A percentile compares a stretch with the other conserved stretches of the same genome.
Conservation (phyloP, 2,888 invertebrate genomes). For the Coelinius sp. region DNA sequence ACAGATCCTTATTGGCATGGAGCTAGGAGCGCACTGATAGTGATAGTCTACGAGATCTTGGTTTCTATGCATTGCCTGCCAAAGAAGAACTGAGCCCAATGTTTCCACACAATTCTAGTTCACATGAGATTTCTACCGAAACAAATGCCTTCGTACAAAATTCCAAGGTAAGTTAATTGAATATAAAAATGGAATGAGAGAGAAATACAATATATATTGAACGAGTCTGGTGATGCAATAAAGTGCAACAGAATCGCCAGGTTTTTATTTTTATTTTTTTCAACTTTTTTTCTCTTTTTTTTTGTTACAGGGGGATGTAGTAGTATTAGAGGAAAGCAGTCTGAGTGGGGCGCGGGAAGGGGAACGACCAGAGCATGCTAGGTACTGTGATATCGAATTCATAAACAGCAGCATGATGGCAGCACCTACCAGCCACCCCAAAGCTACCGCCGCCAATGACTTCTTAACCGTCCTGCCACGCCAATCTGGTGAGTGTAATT, state of each 20-base stretch:
- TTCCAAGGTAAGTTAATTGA: conserved; percentile 66
- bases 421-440: conserved; percentile 70
- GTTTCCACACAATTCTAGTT: conserved; percentile 74
- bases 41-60: conserved; percentile 71
- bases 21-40: conserved; percentile 70
- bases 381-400: conserved; percentile 71
- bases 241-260: background rate
- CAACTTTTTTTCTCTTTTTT: conserved; percentile 21
- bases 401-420: conserved; percentile 70
- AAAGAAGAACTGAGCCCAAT: conserved; percentile 74
- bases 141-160: conserved; percentile 74
- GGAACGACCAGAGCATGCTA: conserved; percentile 70
- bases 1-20: conserved; percentile 72
- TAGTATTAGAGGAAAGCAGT: conserved; percentile 71
- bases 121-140: conserved; percentile 73
- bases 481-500: conserved; percentile 64
- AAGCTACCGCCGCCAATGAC: conserved; percentile 71
- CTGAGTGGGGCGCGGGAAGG: conserved; percentile 70
- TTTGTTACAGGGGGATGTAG: conserved; percentile 67
- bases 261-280: conserved; percentile 20
- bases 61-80: conserved; percentile 74
- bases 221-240: background rate
- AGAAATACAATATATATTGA: background rate
- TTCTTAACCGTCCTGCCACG: conserved; percentile 71
- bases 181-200: background rate